Evolutionary conservation across 2,888 invertebrate genomes (phyloP).

Genomic region (Macrosiphum euphorbiae): DNA sequence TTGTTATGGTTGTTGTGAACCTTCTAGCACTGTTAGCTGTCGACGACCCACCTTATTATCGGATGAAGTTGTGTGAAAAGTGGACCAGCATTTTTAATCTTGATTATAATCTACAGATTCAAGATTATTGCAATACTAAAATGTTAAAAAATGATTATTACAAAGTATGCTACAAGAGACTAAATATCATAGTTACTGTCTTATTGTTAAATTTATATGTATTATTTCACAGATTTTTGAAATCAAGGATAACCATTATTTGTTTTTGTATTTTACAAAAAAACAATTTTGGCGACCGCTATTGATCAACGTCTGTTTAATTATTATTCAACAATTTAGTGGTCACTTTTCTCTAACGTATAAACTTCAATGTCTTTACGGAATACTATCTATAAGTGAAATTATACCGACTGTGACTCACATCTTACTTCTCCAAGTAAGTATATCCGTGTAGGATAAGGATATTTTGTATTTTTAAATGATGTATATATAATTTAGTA

Average conservation of each 20-base stretch:
- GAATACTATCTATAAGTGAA: neutral
- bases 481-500: neutral
- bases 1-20: neutral
- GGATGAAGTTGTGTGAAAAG: neutral
- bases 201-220: neutral
- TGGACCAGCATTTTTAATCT: neutral
- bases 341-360: neutral
- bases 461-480: neutral
- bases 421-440: neutral
- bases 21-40: neutral
- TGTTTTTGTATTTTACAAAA: neutral
- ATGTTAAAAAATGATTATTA: neutral
- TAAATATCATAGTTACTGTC: neutral
- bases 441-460: neutral
- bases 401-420: neutral
- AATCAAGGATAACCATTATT: neutral
- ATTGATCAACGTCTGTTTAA: neutral
- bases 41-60: neutral
- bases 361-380: neutral
- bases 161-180: neutral
- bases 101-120: slow-evolving; percentile 1
- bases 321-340: slow-evolving; percentile 27
- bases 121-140: neutral
- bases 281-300: neutral
- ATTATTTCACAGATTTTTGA: neutral